Evolutionary conservation across 2,797 vertebrate genomes (phyloP).

Genomic region (Champsocephalus esox): DNA sequence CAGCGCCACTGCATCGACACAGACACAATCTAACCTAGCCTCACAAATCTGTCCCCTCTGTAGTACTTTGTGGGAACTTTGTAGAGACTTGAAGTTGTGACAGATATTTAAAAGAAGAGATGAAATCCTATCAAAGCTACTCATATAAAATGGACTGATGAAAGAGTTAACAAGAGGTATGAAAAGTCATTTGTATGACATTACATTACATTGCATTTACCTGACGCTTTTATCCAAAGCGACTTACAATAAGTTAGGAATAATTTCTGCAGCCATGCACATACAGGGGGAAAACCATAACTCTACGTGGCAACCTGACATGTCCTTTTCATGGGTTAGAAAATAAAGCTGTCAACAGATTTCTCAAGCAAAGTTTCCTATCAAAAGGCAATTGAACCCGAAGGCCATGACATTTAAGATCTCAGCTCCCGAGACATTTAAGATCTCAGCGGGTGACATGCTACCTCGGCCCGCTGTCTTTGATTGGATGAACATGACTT

Average conservation of each 20-base stretch:
- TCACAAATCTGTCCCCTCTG: constrained; percentile 11
- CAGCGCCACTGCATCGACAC: constrained; percentile 9
- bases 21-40: background rate
- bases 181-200: constrained; percentile 17
- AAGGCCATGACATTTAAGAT: constrained; percentile 76
- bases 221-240: too few species aligned
- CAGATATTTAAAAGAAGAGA: constrained; percentile 29
- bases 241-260: background rate
- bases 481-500: constrained; percentile 55
- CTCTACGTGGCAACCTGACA: constrained; percentile 62
- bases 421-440: constrained; percentile 71
- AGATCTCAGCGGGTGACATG: constrained; percentile 61
- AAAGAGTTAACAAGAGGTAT: constrained; percentile 35
- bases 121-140: constrained; percentile 13
- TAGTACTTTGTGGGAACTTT: constrained; percentile 14
- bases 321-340: constrained; percentile 69
- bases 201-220: too few species aligned
- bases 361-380: constrained; percentile 56
- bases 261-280: constrained; percentile 56
- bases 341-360: constrained; percentile 72
- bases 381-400: constrained; percentile 69
- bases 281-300: constrained; percentile 46
- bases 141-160: constrained; percentile 30
- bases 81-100: constrained; percentile 16
- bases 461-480: constrained; percentile 58